phyloP scores from a whole-genome alignment of 2,888 invertebrate genomes.

The Lepidochrysops patricia region DNA sequence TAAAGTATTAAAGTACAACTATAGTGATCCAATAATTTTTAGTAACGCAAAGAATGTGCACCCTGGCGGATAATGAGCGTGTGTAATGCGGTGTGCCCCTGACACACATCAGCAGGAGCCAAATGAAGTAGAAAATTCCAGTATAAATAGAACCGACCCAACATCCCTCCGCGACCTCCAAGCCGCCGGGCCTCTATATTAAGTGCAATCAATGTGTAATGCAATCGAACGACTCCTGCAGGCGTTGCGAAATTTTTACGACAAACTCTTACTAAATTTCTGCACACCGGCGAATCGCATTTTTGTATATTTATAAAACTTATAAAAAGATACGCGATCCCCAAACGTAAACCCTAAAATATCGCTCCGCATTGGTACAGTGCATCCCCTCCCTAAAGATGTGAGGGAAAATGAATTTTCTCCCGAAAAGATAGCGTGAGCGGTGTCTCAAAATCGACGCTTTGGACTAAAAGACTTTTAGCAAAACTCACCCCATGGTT shows the following conservation, averaged over 20 bases:
- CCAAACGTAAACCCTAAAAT: slow-evolving; percentile 47
- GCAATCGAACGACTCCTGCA: slow-evolving; percentile 37
- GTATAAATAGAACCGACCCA: slow-evolving; percentile 53
- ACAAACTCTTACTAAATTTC: slow-evolving; percentile 11
- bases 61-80: slow-evolving; percentile 19
- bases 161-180: slow-evolving; percentile 44
- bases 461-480: slow-evolving; percentile 3
- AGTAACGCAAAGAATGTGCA: background rate
- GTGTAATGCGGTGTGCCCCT: slow-evolving; percentile 27
- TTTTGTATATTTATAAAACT: background rate
- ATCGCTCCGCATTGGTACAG: slow-evolving; percentile 66
- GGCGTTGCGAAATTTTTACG: slow-evolving; percentile 23
- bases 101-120: slow-evolving; percentile 25
- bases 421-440: slow-evolving; percentile 21
- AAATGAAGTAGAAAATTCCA: slow-evolving; percentile 28
- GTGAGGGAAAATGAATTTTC: slow-evolving; percentile 41
- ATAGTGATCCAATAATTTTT: background rate
- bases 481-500: slow-evolving; percentile 82
- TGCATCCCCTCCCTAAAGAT: slow-evolving; percentile 71
- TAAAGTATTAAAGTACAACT: background rate
- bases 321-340: background rate
- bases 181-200: slow-evolving; percentile 52
- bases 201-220: slow-evolving; percentile 55
- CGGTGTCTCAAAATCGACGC: slow-evolving; percentile 11
- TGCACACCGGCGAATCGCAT: background rate